These are phyloP conservation scores for Hipparchia semele DNA, from an alignment of 2,888 invertebrate genomes.

Conservation along the genomic window DNA sequence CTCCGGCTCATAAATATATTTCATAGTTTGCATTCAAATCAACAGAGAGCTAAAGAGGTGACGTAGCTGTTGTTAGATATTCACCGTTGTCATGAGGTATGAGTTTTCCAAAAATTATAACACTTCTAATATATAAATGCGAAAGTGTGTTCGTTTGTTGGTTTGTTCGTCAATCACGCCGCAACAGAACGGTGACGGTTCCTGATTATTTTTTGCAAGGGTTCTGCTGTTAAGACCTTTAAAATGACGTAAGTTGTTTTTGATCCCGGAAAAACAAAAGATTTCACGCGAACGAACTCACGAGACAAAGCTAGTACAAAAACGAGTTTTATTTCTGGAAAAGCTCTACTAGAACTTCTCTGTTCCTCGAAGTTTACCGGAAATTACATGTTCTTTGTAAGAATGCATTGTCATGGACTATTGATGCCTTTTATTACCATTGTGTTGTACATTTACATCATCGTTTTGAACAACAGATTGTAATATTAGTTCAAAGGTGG, in stretches of 20 bases:
- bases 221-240: too few species aligned
- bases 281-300: too few species aligned
- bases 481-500: neutral
- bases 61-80: constrained; percentile 8
- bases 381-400: neutral
- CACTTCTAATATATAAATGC: too few species aligned
- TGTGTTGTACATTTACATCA: neutral
- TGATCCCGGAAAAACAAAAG: too few species aligned
- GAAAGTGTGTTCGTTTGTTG: too few species aligned
- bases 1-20: constrained; percentile 50
- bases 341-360: neutral
- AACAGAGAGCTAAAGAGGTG: constrained; percentile 40
- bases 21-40: constrained; percentile 61
- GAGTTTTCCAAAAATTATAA: neutral
- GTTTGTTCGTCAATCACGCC: too few species aligned
- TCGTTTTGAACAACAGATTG: neutral
- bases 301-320: too few species aligned
- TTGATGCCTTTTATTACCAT: neutral
- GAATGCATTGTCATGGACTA: neutral
- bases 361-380: neutral
- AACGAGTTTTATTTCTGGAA: neutral
- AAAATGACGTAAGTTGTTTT: too few species aligned
- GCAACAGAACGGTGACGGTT: too few species aligned
- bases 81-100: neutral
- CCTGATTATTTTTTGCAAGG: too few species aligned